phyloP scores from a whole-genome alignment of 2,113 vertebrate species.

The Neoarius graeffei region DNA sequence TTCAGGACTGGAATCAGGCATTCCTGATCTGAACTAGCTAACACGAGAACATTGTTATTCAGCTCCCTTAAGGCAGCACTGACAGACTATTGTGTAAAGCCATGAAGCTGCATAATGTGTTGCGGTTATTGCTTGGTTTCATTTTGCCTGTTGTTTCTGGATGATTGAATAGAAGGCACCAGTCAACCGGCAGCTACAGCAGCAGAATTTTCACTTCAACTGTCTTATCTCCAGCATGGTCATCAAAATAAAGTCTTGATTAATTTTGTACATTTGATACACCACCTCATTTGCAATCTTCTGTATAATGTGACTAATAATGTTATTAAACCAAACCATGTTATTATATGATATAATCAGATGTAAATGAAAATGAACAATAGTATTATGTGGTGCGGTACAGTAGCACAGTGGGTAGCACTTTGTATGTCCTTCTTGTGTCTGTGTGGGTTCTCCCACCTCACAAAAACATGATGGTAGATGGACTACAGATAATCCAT shows the following conservation, averaged over 20 bases:
- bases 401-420: not conserved
- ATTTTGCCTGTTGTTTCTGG: constrained; percentile 19
- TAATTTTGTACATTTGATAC: not conserved
- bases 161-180: not conserved
- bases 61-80: constrained; percentile 14
- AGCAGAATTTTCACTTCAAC: constrained; percentile 1
- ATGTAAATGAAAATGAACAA: not conserved
- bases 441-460: not conserved
- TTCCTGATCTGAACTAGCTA: not conserved
- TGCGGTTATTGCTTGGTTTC: constrained; percentile 25
- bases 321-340: not conserved
- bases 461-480: not conserved
- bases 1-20: not conserved
- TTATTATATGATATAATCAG: not conserved
- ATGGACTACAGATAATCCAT: not conserved
- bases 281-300: not conserved
- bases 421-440: not conserved
- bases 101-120: constrained; percentile 18
- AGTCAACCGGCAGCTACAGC: constrained; percentile 7
- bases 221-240: not conserved
- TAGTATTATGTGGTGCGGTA: not conserved
- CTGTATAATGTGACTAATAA: not conserved
- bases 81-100: constrained; percentile 18
- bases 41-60: constrained; percentile 12
- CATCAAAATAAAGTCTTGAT: not conserved